Percentiles rank a stretch among this genome's conserved stretches.
Conservation (phyloP, 2,888 invertebrate species). For the Mythimna lalbum region DNA sequence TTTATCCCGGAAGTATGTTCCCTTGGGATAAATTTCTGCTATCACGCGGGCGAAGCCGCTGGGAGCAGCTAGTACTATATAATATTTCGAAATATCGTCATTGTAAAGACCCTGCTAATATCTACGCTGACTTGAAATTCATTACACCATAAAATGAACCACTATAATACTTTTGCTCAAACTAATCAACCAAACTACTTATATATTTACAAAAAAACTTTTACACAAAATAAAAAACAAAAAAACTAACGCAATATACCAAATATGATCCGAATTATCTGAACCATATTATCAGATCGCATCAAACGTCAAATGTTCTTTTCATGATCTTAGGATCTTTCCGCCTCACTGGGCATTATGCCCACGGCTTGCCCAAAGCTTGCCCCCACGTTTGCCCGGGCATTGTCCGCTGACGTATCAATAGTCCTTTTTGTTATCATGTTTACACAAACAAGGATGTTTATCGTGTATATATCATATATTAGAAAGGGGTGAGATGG, state of each 20-base stretch:
- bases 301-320: constrained; percentile 60
- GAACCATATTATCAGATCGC: constrained; percentile 49
- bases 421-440: constrained; percentile 69
- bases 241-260: background rate
- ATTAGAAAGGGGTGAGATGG: constrained; percentile 43
- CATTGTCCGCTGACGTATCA: constrained; percentile 65
- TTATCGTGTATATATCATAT: constrained; percentile 59
- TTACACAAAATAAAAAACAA: constrained; percentile 21
- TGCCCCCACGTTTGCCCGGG: constrained; percentile 43
- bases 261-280: constrained; percentile 45
- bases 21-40: too few relatives aligned
- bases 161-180: too few relatives aligned
- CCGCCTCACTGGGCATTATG: constrained; percentile 51
- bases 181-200: background rate
- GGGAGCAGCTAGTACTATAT: too few relatives aligned
- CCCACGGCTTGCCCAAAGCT: constrained; percentile 39
- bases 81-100: too few relatives aligned
- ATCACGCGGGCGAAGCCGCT: too few relatives aligned
- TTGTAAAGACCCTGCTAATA: too few relatives aligned
- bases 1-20: too few relatives aligned
- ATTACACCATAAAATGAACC: too few relatives aligned
- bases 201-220: background rate
- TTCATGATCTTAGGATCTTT: constrained; percentile 63
- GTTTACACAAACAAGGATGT: constrained; percentile 65
- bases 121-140: too few relatives aligned